Conservation (phyloP, 53 echinoderm and acorn worm species). For the Holothuria scabra region DNA sequence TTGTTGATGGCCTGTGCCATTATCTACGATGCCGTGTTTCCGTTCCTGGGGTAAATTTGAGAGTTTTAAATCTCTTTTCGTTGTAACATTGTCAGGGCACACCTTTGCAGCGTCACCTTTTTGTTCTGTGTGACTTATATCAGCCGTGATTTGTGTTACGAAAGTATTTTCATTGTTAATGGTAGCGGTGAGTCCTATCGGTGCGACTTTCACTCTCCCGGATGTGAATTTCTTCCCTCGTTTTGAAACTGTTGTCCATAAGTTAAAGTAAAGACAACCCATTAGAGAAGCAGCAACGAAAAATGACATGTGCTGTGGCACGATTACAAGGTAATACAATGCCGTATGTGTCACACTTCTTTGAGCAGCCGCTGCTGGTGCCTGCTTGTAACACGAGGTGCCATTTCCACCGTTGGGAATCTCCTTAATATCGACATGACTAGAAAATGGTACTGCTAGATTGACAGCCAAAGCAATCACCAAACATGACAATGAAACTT, state of each 20-base stretch:
- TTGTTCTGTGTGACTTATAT: too few species aligned
- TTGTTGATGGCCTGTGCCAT: too few species aligned
- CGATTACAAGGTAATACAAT: not conserved
- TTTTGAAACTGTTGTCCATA: conserved; percentile 14
- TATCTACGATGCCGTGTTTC: too few species aligned
- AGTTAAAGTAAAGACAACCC: not conserved
- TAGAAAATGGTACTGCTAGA: conserved; percentile 27
- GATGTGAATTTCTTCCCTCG: conserved; percentile 16
- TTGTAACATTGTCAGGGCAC: too few species aligned
- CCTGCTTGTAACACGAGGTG: conserved; percentile 21
- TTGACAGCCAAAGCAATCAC: conserved; percentile 15
- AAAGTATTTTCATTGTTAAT: too few species aligned
- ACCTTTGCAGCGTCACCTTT: too few species aligned
- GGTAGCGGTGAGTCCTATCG: too few species aligned
- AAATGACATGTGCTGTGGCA: conserved; percentile 9
- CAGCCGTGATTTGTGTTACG: too few species aligned
- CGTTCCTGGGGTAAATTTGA: too few species aligned
- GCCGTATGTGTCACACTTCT: not conserved
- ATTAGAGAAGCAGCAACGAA: conserved; percentile 7
- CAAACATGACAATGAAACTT: not conserved
- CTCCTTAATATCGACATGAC: not conserved
- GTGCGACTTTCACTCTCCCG: too few species aligned
- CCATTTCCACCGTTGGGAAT: not conserved
- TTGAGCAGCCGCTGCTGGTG: not conserved
- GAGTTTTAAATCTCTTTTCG: too few species aligned